These are phyloP conservation scores for Arothron firmamentum DNA, from an alignment of 2,113 vertebrate species.

Conservation along the genomic window DNA sequence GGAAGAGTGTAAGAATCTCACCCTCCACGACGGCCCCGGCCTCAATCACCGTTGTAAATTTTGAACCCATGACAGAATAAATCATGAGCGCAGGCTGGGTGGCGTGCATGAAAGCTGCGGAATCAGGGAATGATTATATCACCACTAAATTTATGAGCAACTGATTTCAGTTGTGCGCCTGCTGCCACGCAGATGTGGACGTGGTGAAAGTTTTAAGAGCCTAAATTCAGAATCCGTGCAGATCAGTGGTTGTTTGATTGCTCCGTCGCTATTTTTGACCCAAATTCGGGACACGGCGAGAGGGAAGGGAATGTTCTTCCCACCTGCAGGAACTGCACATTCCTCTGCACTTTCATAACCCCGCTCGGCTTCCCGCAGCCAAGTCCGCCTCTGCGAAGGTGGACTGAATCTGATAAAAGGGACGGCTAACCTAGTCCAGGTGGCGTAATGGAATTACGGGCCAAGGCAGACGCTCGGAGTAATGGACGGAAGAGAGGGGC, in stretches of 20 bases:
- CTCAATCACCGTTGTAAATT: constrained; percentile 38
- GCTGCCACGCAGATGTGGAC: constrained; percentile 43
- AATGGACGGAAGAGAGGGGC: constrained; percentile 27
- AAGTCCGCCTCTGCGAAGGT: constrained; percentile 42
- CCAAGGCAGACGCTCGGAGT: constrained; percentile 45
- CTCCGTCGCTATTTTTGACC: no score
- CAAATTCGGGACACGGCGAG: no score
- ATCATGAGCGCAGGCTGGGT: background rate
- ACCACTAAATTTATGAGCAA: constrained; percentile 7
- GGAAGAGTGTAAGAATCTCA: no score
- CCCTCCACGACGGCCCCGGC: background rate
- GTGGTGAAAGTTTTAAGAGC: no score
- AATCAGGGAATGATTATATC: constrained; percentile 36
- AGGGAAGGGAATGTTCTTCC: constrained; percentile 2
- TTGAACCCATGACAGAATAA: constrained; percentile 27
- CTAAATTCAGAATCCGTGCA: no score
- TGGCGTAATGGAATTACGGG: constrained; percentile 70
- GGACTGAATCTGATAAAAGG: constrained; percentile 61
- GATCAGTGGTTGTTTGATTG: no score
- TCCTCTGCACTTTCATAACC: constrained; percentile 45
- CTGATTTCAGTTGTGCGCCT: constrained; percentile 1
- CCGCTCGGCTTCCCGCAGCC: constrained; percentile 47
- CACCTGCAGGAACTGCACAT: constrained; percentile 47
- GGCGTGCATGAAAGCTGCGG: constrained; percentile 33
- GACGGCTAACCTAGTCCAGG: constrained; percentile 64